A percentile compares a stretch with the other conserved stretches of the same genome.
These are phyloP conservation scores for Theonella swinhoei DNA, from an alignment of 37 sponge, comb jelly and placozoan species.

Conservation along the genomic window DNA sequence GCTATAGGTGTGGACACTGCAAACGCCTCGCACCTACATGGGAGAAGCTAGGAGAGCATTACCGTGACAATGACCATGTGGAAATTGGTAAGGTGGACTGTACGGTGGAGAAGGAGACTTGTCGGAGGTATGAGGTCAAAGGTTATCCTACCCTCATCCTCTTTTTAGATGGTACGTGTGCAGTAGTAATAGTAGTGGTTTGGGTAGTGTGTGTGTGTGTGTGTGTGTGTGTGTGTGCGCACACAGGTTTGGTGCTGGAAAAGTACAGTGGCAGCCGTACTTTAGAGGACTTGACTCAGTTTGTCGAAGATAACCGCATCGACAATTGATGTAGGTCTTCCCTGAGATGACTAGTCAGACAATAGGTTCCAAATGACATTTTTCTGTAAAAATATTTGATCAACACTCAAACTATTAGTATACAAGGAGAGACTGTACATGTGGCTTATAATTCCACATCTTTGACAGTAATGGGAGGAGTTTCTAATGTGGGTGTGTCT, in stretches of 20 bases:
- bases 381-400: too few relatives aligned
- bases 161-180: conserved; percentile 12
- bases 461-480: neutral
- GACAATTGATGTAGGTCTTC: neutral
- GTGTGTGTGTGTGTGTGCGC: neutral
- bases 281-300: conserved; percentile 10
- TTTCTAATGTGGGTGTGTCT: neutral
- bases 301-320: conserved; percentile 21
- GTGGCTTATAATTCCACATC: neutral
- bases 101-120: conserved; percentile 32
- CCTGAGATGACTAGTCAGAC: neutral
- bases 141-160: conserved; percentile 53
- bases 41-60: conserved; percentile 41
- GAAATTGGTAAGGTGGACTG: conserved; percentile 47
- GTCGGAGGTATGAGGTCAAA: conserved; percentile 3
- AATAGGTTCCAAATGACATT: neutral
- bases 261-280: conserved; percentile 16
- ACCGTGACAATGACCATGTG: conserved; percentile 2
- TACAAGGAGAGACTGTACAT: too few relatives aligned
- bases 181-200: neutral
- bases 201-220: too few relatives aligned
- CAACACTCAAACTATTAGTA: neutral
- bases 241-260: neutral
- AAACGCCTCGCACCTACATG: conserved; percentile 45
- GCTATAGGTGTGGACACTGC: conserved; percentile 65